Base-by-base conservation (phyloP, 2,888 invertebrate genomes). In the Stramonita haemastoma region DNA sequence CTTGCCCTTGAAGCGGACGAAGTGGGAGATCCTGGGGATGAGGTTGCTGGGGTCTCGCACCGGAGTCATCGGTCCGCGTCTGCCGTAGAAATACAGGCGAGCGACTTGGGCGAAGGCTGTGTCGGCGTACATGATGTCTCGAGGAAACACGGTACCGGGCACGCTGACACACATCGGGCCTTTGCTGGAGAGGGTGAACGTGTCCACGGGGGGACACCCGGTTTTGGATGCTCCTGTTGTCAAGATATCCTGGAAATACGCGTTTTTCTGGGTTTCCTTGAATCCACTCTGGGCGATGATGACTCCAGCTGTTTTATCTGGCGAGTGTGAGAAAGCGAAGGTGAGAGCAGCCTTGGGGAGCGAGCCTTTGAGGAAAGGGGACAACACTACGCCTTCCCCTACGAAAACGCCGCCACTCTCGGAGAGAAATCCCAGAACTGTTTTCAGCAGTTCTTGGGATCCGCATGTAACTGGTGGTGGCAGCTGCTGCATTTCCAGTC, bases 361-460 rank as follows among this genome's bases (percentile, higher is more conserved):
- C 26, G 2, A 8, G 32, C 60, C 46, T 29, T 46, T 36, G 6
- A 85, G 90, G 13, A 66, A 13, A 29, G 77, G 87, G 6, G 85
- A 17, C 26, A 87, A 17, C 13, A 90, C 15, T 13, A 87, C 60
- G 46, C 34, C 17, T 46, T 90, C 87, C 6, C 87, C 87, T 4
- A 90, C 11, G 60, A 66, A 90, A 29, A 90, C 70, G 5, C 90
- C 90, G 1, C 90, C 90, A 8, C 83, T 22, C 22, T 22, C 19
- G 26, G 86, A n/a, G 57, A 90, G 34, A 19, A 86, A 60, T 13
- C 56, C 66, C 22, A 90, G 73, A n/a, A 70, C 89, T 8, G 79
- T 29, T 17, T 32, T 26, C 1, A 87, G 79, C 36, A 79, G 34
- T n/a, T 77, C 88, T 13, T 0, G 11, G 0, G 87, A 81, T 8